Conservation (phyloP, 2,113 vertebrate genomes). For the Syngnathoides biaculeatus region DNA sequence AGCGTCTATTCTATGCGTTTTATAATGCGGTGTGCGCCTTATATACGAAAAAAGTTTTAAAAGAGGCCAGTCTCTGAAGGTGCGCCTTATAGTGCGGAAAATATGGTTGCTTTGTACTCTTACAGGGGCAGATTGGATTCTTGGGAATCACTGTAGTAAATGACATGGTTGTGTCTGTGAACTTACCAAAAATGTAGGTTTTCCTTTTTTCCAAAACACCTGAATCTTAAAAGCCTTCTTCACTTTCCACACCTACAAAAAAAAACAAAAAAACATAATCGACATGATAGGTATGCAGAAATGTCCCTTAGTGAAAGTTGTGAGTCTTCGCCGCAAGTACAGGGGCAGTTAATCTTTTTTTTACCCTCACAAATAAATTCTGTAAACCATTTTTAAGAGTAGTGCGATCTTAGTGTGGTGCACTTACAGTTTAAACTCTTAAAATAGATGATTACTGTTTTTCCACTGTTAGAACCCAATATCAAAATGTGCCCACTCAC, state of each 20-base stretch:
- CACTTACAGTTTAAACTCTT: neutral
- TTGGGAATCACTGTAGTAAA: neutral
- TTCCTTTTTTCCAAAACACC: slow-evolving; percentile 80
- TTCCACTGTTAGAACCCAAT: no score
- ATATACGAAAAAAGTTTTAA: no score
- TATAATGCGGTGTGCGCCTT: no score
- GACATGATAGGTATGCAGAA: neutral
- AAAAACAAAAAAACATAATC: neutral
- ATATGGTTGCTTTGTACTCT: no score
- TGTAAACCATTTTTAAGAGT: neutral
- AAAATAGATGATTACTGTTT: no score
- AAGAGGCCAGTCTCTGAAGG: no score
- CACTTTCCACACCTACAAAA: slow-evolving; percentile 91
- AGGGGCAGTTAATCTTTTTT: no score
- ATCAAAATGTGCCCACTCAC: slow-evolving; percentile 55
- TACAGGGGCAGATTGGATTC: no score
- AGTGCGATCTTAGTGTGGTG: neutral
- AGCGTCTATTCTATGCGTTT: no score
- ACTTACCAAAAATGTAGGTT: slow-evolving; percentile 80
- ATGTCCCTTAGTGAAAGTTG: no score
- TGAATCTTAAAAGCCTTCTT: slow-evolving; percentile 97
- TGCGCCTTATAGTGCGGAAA: no score
- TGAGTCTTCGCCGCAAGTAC: no score
- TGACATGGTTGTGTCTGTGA: neutral
- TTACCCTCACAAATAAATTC: neutral